Conservation (phyloP, 1,140 invertebrate species). For the Asbolus verrucosus region DNA sequence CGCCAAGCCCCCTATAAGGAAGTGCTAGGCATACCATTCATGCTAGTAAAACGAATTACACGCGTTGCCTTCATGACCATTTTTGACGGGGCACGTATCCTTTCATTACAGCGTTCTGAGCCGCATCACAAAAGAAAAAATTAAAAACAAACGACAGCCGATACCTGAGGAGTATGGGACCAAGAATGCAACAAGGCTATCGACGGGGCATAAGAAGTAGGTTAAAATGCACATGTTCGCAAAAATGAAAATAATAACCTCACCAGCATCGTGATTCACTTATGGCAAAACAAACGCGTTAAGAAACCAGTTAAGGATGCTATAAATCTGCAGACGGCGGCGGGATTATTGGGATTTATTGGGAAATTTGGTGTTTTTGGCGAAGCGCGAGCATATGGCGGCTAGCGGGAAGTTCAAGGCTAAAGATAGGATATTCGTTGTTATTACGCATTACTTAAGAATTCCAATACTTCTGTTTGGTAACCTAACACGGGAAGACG, state of each 20-base stretch:
- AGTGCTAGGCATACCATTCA: constrained; percentile 11
- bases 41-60: constrained; percentile 2
- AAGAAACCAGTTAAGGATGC: constrained; percentile 15
- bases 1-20: neutral
- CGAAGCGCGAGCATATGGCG: constrained; percentile 35
- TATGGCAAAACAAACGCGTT: constrained; percentile 16
- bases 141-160: constrained; percentile 22
- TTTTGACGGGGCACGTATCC: constrained; percentile 16
- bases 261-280: constrained; percentile 2
- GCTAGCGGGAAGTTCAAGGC: constrained; percentile 32
- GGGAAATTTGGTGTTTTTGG: constrained; percentile 33
- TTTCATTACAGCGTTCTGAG: constrained; percentile 3
- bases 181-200: constrained; percentile 35
- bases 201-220: constrained; percentile 26
- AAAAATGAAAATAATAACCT: constrained; percentile 35
- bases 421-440: neutral
- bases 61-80: constrained; percentile 21
- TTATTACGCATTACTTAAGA: neutral
- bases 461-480: neutral
- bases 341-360: constrained; percentile 10
- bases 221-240: constrained; percentile 42
- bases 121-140: constrained; percentile 20
- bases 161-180: constrained; percentile 11
- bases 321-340: constrained; percentile 4
- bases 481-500: neutral